Percentiles rank a stretch among this genome's conserved stretches.
phyloP scores from a whole-genome alignment of 2,797 vertebrate genomes.

The Rhincodon typus region DNA sequence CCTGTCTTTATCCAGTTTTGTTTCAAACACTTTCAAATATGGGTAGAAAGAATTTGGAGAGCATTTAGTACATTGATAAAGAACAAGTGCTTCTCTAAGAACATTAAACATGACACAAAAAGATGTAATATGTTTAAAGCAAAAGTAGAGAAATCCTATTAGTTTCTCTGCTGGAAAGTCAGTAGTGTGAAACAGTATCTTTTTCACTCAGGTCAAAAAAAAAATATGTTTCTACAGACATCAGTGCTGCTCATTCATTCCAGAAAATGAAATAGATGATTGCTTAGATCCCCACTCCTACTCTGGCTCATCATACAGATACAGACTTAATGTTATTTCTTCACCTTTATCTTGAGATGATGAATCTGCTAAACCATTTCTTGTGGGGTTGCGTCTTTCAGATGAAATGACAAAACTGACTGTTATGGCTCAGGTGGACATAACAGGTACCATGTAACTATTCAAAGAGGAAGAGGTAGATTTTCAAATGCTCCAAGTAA shows the following conservation, averaged over 20 bases:
- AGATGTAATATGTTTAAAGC: background rate
- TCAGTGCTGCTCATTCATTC: background rate
- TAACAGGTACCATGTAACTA: background rate
- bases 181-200: background rate
- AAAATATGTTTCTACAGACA: no score
- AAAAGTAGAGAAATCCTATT: background rate
- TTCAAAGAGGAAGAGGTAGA: background rate
- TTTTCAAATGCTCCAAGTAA: background rate
- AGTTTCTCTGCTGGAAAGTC: background rate
- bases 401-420: background rate
- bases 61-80: background rate
- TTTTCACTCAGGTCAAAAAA: background rate
- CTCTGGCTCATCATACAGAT: background rate
- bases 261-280: background rate
- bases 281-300: background rate
- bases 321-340: background rate
- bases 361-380: background rate
- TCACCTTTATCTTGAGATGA: background rate
- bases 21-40: background rate
- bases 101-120: background rate
- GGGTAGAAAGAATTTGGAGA: background rate
- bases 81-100: background rate
- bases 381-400: background rate
- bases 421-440: background rate
- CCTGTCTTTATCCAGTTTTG: background rate